phyloP scores from a whole-genome alignment of 2,888 invertebrate genomes.

The Campoletis raptor region DNA sequence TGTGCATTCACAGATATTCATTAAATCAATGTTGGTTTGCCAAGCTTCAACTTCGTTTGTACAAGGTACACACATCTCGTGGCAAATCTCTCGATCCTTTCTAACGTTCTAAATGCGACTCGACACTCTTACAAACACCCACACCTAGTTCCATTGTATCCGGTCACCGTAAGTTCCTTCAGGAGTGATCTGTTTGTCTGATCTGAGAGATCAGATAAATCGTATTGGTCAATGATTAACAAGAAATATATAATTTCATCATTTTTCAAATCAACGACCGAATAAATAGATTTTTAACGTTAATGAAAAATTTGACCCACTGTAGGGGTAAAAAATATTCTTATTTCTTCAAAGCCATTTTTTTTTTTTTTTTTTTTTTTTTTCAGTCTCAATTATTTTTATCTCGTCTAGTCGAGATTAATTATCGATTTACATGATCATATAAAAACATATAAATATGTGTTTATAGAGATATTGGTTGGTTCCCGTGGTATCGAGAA shows the following conservation, averaged over 20 bases:
- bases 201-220: conserved; percentile 28
- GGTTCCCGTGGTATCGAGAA: conserved; percentile 49
- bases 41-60: conserved; percentile 8
- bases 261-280: too few relatives aligned
- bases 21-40: conserved; percentile 20
- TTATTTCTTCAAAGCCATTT: too few relatives aligned
- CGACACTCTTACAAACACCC: conserved; percentile 29
- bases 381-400: not conserved
- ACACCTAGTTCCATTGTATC: conserved; percentile 35
- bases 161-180: conserved; percentile 40
- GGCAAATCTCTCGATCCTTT: conserved; percentile 51
- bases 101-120: conserved; percentile 42
- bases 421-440: not conserved
- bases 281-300: too few relatives aligned
- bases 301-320: too few relatives aligned
- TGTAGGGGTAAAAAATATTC: too few relatives aligned
- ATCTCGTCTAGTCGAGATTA: conserved; percentile 16
- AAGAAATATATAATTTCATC: not conserved
- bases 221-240: not conserved
- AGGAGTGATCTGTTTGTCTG: not conserved
- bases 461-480: not conserved
- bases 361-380: not conserved
- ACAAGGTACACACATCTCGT: conserved; percentile 27
- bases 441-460: not conserved
- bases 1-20: conserved; percentile 23